A percentile compares a stretch with the other conserved stretches of the same genome.
phyloP scores from a whole-genome alignment of 2,888 invertebrate genomes.

The Sarcophaga rosellei region DNA sequence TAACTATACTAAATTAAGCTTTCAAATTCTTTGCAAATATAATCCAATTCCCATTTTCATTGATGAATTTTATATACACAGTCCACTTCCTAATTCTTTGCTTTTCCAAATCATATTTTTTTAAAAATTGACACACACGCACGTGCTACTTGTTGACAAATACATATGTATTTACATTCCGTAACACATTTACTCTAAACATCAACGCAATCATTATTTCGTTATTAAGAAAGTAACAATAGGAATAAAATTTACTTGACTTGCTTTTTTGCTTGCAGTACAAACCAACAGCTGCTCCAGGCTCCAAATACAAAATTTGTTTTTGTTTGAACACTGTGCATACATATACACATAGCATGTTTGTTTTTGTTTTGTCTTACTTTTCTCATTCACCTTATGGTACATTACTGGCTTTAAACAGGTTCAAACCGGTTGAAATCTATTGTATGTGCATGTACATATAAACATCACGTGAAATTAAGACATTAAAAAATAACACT shows the following conservation, averaged over 20 bases:
- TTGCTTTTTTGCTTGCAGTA: background rate
- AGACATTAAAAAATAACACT: slow-evolving; percentile 5
- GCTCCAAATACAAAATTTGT: background rate
- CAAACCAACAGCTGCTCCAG: background rate
- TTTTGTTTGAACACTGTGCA: background rate
- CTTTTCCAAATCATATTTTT: too few species aligned
- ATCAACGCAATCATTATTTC: background rate
- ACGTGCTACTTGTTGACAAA: background rate
- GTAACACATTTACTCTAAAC: too few species aligned
- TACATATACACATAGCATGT: background rate
- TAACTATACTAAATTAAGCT: too few species aligned
- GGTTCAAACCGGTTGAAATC: slow-evolving; percentile 44
- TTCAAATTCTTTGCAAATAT: too few species aligned
- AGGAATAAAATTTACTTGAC: background rate
- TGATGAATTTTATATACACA: too few species aligned
- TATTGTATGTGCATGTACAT: slow-evolving; percentile 1
- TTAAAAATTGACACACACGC: background rate
- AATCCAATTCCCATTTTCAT: too few species aligned
- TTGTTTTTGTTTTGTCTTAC: slow-evolving; percentile 6
- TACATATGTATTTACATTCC: too few species aligned
- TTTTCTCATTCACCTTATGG: slow-evolving; percentile 4
- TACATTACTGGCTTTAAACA: slow-evolving; percentile 24
- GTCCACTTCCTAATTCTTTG: too few species aligned
- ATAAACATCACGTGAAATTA: slow-evolving; percentile 45
- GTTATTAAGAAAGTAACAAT: background rate